Evolutionary conservation across 1,140 invertebrate species (phyloP), one percentile per base, ranked within the genome.

Genomic region (Dendrolimus kikuchii): DNA sequence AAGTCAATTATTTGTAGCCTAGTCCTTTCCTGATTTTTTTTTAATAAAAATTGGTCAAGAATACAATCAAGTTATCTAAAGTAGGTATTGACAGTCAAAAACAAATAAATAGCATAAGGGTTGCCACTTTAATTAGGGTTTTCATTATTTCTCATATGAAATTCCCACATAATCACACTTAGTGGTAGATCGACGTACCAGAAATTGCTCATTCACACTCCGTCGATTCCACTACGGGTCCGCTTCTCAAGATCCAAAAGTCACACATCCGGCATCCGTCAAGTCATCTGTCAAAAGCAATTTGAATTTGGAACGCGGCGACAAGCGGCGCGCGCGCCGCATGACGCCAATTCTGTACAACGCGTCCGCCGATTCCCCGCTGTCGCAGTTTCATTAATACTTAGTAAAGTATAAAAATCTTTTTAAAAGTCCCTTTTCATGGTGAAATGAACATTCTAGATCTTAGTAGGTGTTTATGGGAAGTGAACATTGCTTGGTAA

Each of bases 251-350:
- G 43, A 45, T 45, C 43, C n/a, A 7, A 10, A 45, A 45, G 43
- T 45, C 43, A 45, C 23, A 23, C 23, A 23, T 23, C 23, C 23
- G 23, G 23, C 23, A 23, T 23, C 23, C 23, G 23, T 23, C 23
- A 45, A 7, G 43, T 45, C 6, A 45, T n/a, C 23, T 23, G 23
- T 23, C 23, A 23, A 23, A 23, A n/a, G 43, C 43, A 10, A 45
- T 45, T 7, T n/a, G 23, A 45, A 45, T 45, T n/a, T 10, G n/a
- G 6, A 10, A n/a, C 41, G 7, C 43, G 43, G 23, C 43, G 23
- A 10, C 81, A 65, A 52, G 69, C 62, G 53, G 77, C 64, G 80
- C 62, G 56, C 57, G 61, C 78, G 62, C 73, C 57, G 71, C 68
- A 55, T 54, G 69, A 53, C 50, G 63, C 52, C 68, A 49, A 41